phyloP scores from a whole-genome alignment of 2,113 vertebrate genomes.

The Forbesichthys papilliferus region DNA sequence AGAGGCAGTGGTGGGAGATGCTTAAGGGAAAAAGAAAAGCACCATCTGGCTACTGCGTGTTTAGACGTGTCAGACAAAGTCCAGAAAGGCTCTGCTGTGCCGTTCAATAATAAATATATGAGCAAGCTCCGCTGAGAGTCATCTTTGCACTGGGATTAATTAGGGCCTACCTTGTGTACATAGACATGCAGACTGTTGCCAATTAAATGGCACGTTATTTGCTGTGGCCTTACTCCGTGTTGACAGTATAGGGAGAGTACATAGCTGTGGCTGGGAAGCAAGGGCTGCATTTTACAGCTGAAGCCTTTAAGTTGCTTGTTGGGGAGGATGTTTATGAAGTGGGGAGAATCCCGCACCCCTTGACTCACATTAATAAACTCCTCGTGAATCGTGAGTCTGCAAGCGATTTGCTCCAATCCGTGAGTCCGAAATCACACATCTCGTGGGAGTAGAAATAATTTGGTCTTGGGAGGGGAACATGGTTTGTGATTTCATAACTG shows the following conservation, averaged over 20 bases:
- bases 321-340: constrained; percentile 67
- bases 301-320: constrained; percentile 43
- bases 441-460: constrained; percentile 70
- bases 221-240: constrained; percentile 66
- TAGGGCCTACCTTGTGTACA: constrained; percentile 85
- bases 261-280: constrained; percentile 26
- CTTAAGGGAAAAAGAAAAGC: constrained; percentile 78
- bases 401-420: constrained; percentile 74
- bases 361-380: constrained; percentile 70
- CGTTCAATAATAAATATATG: constrained; percentile 95
- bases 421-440: constrained; percentile 70
- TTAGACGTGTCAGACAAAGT: constrained; percentile 90
- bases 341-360: constrained; percentile 53
- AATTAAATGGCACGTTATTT: constrained; percentile 85
- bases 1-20: constrained; percentile 84
- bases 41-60: constrained; percentile 85
- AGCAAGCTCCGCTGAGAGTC: constrained; percentile 84
- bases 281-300: constrained; percentile 39
- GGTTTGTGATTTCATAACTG: constrained; percentile 70
- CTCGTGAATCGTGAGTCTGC: constrained; percentile 72
- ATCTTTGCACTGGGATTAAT: constrained; percentile 93
- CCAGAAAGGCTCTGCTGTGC: constrained; percentile 83
- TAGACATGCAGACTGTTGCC: constrained; percentile 90
- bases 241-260: too few relatives aligned
- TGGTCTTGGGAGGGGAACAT: constrained; percentile 68